phyloP scores from a whole-genome alignment of 2,888 invertebrate species.

The Machimus rusticus region DNA sequence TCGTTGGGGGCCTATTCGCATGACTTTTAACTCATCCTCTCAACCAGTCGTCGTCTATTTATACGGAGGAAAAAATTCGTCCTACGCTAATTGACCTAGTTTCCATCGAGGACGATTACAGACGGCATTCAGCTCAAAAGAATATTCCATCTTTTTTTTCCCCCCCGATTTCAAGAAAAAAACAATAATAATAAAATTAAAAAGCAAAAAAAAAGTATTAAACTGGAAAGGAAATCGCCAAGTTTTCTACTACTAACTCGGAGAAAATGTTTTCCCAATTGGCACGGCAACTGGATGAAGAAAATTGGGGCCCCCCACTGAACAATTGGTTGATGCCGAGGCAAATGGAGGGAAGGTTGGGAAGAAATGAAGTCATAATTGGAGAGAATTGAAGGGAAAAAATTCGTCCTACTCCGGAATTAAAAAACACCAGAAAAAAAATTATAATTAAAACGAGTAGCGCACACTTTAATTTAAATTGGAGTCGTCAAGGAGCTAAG shows the following conservation, averaged over 20 bases:
- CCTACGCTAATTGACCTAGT: conserved; percentile 34
- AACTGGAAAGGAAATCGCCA: neutral
- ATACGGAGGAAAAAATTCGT: conserved; percentile 9
- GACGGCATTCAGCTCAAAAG: neutral
- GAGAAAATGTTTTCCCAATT: neutral
- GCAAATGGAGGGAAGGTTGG: neutral
- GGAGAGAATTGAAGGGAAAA: neutral
- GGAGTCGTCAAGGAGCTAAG: neutral
- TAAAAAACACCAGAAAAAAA: neutral
- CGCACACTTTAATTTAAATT: neutral
- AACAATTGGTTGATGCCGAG: neutral
- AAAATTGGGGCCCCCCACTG: neutral
- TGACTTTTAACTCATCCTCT: neutral
- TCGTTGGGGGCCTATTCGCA: neutral
- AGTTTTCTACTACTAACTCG: neutral
- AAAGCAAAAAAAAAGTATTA: neutral
- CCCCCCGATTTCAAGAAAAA: neutral
- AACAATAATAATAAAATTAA: neutral
- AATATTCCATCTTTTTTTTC: neutral
- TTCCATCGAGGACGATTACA: conserved; percentile 17
- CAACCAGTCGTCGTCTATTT: neutral
- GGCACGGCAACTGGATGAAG: neutral
- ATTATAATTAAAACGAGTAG: neutral
- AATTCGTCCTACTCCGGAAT: neutral
- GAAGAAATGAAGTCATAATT: neutral